Percentiles rank a stretch among this genome's conserved stretches.
Evolutionary conservation across 2,113 vertebrate genomes (phyloP).

Genomic region (Coregonus clupeaformis): DNA sequence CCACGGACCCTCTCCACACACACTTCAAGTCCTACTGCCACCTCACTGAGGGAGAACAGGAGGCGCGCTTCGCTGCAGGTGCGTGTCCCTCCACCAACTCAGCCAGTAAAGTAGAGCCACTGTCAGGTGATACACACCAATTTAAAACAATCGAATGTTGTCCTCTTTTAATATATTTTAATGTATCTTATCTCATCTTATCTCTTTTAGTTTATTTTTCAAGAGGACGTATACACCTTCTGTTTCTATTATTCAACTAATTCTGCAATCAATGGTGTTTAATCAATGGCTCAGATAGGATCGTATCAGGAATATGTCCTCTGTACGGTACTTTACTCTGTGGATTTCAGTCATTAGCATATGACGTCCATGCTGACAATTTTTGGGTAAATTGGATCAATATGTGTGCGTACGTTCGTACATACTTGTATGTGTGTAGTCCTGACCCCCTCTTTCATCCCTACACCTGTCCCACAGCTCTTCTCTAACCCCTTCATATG

Average conservation of each 20-base stretch:
- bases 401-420: neutral
- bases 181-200: too few relatives aligned
- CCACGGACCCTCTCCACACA: conserved; percentile 78
- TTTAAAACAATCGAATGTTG: too few relatives aligned
- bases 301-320: too few relatives aligned
- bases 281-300: too few relatives aligned
- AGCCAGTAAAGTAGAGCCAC: neutral
- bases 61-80: conserved; percentile 95
- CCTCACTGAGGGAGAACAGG: conserved; percentile 93
- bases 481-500: conserved; percentile 32
- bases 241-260: too few relatives aligned
- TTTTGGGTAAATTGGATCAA: neutral
- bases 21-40: conserved; percentile 94
- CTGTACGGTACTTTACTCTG: too few relatives aligned
- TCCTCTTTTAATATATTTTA: too few relatives aligned
- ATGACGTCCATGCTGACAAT: neutral
- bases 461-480: neutral
- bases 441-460: too few relatives aligned
- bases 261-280: too few relatives aligned
- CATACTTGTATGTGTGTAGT: neutral
- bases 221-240: too few relatives aligned
- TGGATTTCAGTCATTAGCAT: too few relatives aligned
- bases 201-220: too few relatives aligned
- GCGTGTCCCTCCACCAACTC: neutral
- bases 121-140: neutral